Evolutionary conservation across 2,888 invertebrate genomes (phyloP).

Genomic region (Drosophila quasianomalipes): DNA sequence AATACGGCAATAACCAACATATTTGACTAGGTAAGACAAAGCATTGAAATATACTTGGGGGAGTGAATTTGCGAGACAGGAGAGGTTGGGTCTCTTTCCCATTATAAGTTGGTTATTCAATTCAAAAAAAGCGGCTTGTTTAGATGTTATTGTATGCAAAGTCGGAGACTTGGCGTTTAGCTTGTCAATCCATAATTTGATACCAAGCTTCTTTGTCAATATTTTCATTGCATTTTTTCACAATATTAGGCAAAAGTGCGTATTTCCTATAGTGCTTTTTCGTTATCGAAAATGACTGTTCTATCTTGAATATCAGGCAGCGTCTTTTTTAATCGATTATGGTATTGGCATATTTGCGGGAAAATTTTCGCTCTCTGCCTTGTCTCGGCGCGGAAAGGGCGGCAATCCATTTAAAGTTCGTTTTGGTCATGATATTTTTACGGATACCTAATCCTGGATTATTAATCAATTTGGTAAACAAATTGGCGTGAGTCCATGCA

Average conservation of each 20-base stretch:
- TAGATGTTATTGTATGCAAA: background rate
- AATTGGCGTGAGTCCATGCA: conserved; percentile 21
- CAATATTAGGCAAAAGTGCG: too few species aligned
- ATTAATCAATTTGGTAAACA: conserved; percentile 51
- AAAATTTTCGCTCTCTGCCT: conserved; percentile 37
- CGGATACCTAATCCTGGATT: conserved; percentile 38
- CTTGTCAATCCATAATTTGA: background rate
- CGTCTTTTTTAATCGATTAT: too few species aligned
- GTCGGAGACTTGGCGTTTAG: background rate
- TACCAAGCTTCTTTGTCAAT: background rate
- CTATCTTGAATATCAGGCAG: too few species aligned
- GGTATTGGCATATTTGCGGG: conserved; percentile 44
- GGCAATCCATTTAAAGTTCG: conserved; percentile 3
- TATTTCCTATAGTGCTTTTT: too few species aligned
- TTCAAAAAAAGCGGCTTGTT: background rate
- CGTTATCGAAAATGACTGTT: too few species aligned
- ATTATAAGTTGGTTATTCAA: background rate
- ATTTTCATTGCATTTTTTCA: conserved; percentile 3
- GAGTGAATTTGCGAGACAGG: background rate
- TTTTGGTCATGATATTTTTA: too few species aligned
- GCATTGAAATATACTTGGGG: too few species aligned
- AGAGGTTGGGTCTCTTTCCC: background rate
- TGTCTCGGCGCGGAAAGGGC: conserved; percentile 16
- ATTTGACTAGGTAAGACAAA: background rate
- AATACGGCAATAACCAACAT: conserved; percentile 15